These are phyloP conservation scores for Drosophila lini DNA, from an alignment of 1,140 invertebrate species.

Conservation along the genomic window DNA sequence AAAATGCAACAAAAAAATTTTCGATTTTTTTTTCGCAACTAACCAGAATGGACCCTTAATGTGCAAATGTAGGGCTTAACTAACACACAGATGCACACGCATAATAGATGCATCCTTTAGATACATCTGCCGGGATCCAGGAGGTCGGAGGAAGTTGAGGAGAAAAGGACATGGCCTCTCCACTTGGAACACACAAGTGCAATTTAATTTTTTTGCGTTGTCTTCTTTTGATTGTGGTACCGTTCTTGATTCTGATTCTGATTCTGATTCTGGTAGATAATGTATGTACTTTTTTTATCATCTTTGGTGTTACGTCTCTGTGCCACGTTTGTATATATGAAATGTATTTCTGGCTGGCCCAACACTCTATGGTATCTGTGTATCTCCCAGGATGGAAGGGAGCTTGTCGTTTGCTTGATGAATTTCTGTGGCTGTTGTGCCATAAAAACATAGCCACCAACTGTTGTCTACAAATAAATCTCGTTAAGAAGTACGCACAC, in stretches of 20 bases:
- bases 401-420: conserved; percentile 74
- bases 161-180: conserved; percentile 35
- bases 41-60: too few species aligned
- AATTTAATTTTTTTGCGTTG: conserved; percentile 76
- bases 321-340: conserved; percentile 56
- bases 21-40: too few species aligned
- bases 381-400: conserved; percentile 57
- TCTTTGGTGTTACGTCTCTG: conserved; percentile 49
- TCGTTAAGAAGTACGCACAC: conserved; percentile 66
- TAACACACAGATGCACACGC: conserved; percentile 68
- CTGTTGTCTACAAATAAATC: conserved; percentile 82
- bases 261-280: conserved; percentile 44
- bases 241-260: conserved; percentile 32
- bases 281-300: conserved; percentile 54
- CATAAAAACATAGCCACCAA: conserved; percentile 80
- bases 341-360: conserved; percentile 82
- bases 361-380: conserved; percentile 28
- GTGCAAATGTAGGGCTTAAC: conserved; percentile 80
- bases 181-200: conserved; percentile 75
- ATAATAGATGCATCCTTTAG: conserved; percentile 72
- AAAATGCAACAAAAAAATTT: too few species aligned
- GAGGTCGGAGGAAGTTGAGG: neutral
- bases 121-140: conserved; percentile 28
- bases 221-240: conserved; percentile 33
- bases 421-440: conserved; percentile 65